Conservation (phyloP, 2,888 invertebrate genomes). For the Xanthia icteritia region DNA sequence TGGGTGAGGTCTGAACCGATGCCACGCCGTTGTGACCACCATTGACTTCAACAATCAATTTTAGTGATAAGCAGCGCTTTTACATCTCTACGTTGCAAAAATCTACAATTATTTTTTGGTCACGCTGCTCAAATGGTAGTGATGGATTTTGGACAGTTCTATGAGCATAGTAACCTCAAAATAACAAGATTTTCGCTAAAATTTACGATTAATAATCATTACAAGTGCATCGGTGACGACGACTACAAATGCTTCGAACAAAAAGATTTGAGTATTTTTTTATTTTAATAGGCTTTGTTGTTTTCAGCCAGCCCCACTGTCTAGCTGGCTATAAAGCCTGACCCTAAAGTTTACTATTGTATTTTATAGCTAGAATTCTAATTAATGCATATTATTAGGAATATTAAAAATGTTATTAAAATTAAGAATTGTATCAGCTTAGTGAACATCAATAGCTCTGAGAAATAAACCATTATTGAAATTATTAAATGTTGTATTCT, state of each 20-base stretch:
- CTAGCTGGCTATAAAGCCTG: constrained; percentile 79
- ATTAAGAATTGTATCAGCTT: constrained; percentile 90
- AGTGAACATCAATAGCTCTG: constrained; percentile 91
- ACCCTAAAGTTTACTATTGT: constrained; percentile 86
- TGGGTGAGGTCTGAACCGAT: constrained; percentile 73
- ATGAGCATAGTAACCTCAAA: constrained; percentile 20
- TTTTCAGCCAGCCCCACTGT: constrained; percentile 73
- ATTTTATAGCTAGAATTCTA: constrained; percentile 90
- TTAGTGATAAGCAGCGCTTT: constrained; percentile 47
- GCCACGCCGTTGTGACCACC: constrained; percentile 50
- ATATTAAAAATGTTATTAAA: constrained; percentile 88
- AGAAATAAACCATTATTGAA: constrained; percentile 90
- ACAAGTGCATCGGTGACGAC: constrained; percentile 68
- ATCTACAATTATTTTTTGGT: constrained; percentile 22
- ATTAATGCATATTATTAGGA: constrained; percentile 90
- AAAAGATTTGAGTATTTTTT: constrained; percentile 63
- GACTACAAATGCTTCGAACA: constrained; percentile 65
- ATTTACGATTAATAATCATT: constrained; percentile 30
- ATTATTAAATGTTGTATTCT: constrained; percentile 89
- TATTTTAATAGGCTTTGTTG: constrained; percentile 72
- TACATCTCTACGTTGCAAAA: constrained; percentile 31
- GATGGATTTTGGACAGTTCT: constrained; percentile 1
- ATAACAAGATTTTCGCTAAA: constrained; percentile 29
- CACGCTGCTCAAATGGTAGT: constrained; percentile 10
- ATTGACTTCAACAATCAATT: constrained; percentile 55